Base-by-base conservation (phyloP, 2,113 vertebrate genomes). In the Cyphomyrus discorhynchus region DNA sequence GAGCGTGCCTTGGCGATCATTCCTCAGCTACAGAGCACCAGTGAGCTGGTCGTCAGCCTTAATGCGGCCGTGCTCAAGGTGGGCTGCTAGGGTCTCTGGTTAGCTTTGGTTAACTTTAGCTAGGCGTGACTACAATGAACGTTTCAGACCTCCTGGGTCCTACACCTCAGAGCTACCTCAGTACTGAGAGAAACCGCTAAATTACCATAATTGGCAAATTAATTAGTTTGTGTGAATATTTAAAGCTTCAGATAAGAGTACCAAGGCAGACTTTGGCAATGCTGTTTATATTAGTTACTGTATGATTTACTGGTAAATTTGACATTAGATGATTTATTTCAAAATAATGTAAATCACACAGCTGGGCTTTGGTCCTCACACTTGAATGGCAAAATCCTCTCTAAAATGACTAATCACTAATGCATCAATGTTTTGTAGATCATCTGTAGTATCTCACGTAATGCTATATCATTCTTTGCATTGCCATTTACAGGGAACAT, bases 21-120 rank as follows among this genome's bases (percentile, higher is more conserved):
- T 88, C 97, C 98, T 66, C 94, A 96, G 8, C 93, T 99, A 83
- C 95, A 89, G 3, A 97, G 95, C 94, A 97, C 96, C 0, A 94
- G 92, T 2, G 94, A 97, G 52, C 92, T 99, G 93, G 96, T 97
- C 0, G 90, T 94, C 80, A 97, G 95, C 87, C 97, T 99, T n/a
- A 96, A 93, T 89, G 92, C 95, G 3, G 96, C 96, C 74, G 89
- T 99, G 1, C 95, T 94, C 49, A 98, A 99, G 97, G 98, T 99
- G 92, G 45, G 91, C 70, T 8, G 45, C 31, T 11, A 24, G 39
- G 66, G 3, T 27, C 45, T 86, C 42, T 45, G 39, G 21, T 21
- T 17, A 84, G 46, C 80, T 3, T 39, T 77, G 35, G 70, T 77
- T 77, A 35, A 17, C 70, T 77, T 42, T 42, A 77, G 35, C 15